Percentiles rank a stretch among this genome's conserved stretches.
Evolutionary conservation across 2,888 invertebrate genomes (phyloP).

Genomic region (Andrena praecox): DNA sequence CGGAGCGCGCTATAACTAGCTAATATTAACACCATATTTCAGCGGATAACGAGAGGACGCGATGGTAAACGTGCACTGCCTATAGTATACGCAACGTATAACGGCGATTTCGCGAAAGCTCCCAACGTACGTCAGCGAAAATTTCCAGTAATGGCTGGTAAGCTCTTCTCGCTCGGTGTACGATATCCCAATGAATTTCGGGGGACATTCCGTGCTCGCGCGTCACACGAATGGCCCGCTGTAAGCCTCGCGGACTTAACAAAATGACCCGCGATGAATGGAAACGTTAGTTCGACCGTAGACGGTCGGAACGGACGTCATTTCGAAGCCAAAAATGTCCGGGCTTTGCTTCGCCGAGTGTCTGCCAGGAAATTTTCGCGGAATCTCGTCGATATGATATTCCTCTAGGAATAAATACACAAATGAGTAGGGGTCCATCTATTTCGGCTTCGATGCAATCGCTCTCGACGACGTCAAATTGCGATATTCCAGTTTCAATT

Average conservation of each 20-base stretch:
- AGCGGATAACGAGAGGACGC: slow-evolving; percentile 50
- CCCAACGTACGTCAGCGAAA: slow-evolving; percentile 63
- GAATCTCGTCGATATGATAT: slow-evolving; percentile 54
- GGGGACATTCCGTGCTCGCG: slow-evolving; percentile 51
- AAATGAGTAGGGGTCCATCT: slow-evolving; percentile 8
- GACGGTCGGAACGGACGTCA: slow-evolving; percentile 11
- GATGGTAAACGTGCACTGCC: slow-evolving; percentile 14
- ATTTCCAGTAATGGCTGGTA: slow-evolving; percentile 61
- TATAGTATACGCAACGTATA: slow-evolving; percentile 10
- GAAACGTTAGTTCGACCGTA: slow-evolving; percentile 58
- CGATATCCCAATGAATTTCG: slow-evolving; percentile 59
- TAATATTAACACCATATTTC: slow-evolving; percentile 56
- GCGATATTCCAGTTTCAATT: slow-evolving; percentile 33
- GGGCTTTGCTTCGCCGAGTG: slow-evolving; percentile 44
- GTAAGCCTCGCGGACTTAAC: slow-evolving; percentile 62
- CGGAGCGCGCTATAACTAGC: slow-evolving; percentile 12
- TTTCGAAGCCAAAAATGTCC: slow-evolving; percentile 19
- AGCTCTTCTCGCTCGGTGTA: slow-evolving; percentile 58
- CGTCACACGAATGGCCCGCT: slow-evolving; percentile 48
- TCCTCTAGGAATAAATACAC: slow-evolving; percentile 58
- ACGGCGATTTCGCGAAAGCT: slow-evolving; percentile 56
- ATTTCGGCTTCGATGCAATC: slow-evolving; percentile 1
- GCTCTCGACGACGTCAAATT: slow-evolving; percentile 28
- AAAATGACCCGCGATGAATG: slow-evolving; percentile 76
- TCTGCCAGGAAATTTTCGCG: slow-evolving; percentile 58